Conservation (phyloP, 1,140 invertebrate genomes). For the Hetaerina americana region DNA sequence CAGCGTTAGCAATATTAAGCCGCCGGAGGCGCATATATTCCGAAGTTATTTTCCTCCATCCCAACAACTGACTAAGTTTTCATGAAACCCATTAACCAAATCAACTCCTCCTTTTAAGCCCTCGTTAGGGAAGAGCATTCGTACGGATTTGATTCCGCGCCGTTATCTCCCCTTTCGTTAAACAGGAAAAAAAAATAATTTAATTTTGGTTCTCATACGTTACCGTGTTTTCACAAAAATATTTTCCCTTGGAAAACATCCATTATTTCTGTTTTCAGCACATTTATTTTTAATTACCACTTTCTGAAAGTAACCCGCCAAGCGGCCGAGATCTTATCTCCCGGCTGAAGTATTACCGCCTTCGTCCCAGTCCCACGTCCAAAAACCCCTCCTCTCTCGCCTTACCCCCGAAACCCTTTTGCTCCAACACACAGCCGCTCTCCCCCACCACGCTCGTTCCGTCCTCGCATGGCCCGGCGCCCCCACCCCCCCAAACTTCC, state of each 20-base stretch:
- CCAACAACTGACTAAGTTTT: no score
- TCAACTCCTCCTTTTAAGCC: no score
- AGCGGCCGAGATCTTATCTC: neutral
- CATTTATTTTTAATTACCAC: constrained; percentile 1
- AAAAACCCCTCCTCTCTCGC: neutral
- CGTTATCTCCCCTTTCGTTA: neutral
- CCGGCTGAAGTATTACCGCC: no score
- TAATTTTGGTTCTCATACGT: neutral
- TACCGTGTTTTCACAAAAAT: neutral
- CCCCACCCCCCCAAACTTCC: no score
- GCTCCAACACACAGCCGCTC: neutral
- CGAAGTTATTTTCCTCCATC: no score
- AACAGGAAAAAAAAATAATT: neutral
- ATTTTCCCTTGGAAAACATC: neutral
- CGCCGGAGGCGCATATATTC: no score
- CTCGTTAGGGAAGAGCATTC: no score
- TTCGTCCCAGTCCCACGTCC: neutral
- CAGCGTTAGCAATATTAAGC: no score
- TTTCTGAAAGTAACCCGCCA: neutral
- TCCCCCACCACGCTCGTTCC: no score
- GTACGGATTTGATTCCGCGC: no score
- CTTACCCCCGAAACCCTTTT: neutral
- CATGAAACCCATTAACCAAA: no score
- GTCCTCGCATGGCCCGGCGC: no score
- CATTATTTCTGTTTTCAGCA: neutral